Percentiles rank a stretch among this genome's conserved stretches.
These are phyloP conservation scores for Brachionus paranguensis DNA, from an alignment of 1,140 invertebrate genomes.

Conservation along the genomic window DNA sequence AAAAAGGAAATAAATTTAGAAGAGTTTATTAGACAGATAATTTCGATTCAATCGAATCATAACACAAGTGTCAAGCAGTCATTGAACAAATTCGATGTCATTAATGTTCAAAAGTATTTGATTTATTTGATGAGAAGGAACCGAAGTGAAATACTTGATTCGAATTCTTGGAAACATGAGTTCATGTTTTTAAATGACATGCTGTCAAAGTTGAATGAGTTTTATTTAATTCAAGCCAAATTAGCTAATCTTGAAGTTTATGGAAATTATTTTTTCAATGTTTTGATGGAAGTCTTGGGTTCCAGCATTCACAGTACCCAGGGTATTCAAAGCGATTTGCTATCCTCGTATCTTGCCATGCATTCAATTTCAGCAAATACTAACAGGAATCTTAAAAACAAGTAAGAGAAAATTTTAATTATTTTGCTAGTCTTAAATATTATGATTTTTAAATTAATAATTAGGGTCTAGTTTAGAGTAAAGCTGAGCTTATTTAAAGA, in stretches of 20 bases:
- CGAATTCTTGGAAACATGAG: slow-evolving; percentile 1
- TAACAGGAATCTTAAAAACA: background rate
- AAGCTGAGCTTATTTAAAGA: too few relatives aligned
- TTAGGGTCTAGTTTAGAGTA: too few relatives aligned
- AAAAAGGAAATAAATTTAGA: background rate
- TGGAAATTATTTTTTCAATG: slow-evolving; percentile 20
- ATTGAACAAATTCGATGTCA: background rate
- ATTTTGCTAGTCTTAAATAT: too few relatives aligned
- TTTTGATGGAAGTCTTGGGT: background rate
- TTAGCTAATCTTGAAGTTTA: background rate
- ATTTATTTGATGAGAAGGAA: background rate
- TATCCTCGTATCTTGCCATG: background rate
- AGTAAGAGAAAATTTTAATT: background rate
- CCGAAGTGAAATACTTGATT: background rate
- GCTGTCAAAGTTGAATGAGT: background rate
- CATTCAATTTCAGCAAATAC: background rate
- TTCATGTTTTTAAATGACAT: slow-evolving; percentile 25
- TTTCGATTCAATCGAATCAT: slow-evolving; percentile 11
- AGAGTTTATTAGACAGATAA: slow-evolving; percentile 11
- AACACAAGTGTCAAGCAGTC: background rate
- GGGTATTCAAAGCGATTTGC: background rate
- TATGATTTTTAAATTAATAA: too few relatives aligned
- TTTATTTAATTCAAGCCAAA: slow-evolving; percentile 6
- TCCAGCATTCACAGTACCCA: background rate
- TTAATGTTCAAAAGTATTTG: background rate